A percentile compares a stretch with the other conserved stretches of the same genome.
These are phyloP conservation scores for Tetramorium bicarinatum DNA, from an alignment of 2,888 invertebrate species.

Conservation along the genomic window DNA sequence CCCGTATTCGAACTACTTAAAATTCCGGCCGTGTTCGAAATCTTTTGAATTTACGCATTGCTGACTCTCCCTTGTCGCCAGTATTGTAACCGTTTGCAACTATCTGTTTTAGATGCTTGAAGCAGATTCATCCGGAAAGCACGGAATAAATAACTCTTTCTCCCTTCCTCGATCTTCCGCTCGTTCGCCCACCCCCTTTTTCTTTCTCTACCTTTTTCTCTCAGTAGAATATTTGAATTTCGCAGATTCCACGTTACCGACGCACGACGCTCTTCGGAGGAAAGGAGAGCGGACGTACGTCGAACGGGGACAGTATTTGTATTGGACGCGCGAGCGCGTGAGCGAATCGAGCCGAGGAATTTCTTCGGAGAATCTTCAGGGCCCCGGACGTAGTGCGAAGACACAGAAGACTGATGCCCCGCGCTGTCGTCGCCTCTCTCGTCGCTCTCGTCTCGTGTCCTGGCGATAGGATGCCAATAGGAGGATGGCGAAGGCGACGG, in stretches of 20 bases:
- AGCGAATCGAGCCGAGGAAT: slow-evolving; percentile 77
- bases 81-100: slow-evolving; percentile 53
- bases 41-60: slow-evolving; percentile 57
- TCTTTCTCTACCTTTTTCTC: slow-evolving; percentile 15
- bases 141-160: slow-evolving; percentile 54
- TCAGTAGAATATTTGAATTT: slow-evolving; percentile 67
- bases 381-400: slow-evolving; percentile 69
- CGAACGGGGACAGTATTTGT: slow-evolving; percentile 73
- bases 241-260: slow-evolving; percentile 67
- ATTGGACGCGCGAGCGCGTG: slow-evolving; percentile 72
- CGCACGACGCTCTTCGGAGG: slow-evolving; percentile 45
- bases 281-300: slow-evolving; percentile 38
- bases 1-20: slow-evolving; percentile 37
- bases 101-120: slow-evolving; percentile 51
- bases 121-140: slow-evolving; percentile 65
- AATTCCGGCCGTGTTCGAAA: slow-evolving; percentile 35
- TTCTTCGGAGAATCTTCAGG: slow-evolving; percentile 76
- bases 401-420: slow-evolving; percentile 78
- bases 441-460: slow-evolving; percentile 55
- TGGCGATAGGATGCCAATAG: slow-evolving; percentile 54
- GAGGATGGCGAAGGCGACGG: slow-evolving; percentile 28
- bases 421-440: slow-evolving; percentile 60
- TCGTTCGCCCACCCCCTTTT: slow-evolving; percentile 49
- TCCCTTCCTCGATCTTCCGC: slow-evolving; percentile 37
- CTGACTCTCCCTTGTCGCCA: slow-evolving; percentile 19